Conservation (phyloP, 2,888 invertebrate genomes). For the Archaeoteleia sp. region DNA sequence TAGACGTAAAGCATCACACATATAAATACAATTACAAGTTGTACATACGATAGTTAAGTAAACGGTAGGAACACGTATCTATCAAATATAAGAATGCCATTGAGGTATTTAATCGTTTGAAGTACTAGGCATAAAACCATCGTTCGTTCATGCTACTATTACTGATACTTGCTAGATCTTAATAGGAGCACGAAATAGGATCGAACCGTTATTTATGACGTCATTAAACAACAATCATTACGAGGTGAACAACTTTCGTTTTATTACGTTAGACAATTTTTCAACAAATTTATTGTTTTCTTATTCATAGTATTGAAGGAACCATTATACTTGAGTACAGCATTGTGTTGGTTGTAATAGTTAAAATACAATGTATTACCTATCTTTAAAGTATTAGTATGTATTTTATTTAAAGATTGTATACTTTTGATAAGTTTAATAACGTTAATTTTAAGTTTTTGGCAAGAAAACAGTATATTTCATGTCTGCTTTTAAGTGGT, state of each 20-base stretch:
- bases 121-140: conserved; percentile 31
- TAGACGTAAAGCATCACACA: conserved; percentile 40
- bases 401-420: too few relatives aligned
- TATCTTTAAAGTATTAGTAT: too few relatives aligned
- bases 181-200: conserved; percentile 39
- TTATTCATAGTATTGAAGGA: too few relatives aligned
- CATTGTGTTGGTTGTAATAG: too few relatives aligned
- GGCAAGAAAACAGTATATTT: too few relatives aligned
- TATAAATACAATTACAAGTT: conserved; percentile 31
- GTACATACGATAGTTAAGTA: conserved; percentile 42
- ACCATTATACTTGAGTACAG: too few relatives aligned
- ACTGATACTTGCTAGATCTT: conserved; percentile 20
- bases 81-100: conserved; percentile 47
- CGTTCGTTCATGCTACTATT: conserved; percentile 45
- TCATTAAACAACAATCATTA: conserved; percentile 49
- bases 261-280: conserved; percentile 7
- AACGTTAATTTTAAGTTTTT: too few relatives aligned
- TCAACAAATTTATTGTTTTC: too few relatives aligned
- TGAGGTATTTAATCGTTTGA: conserved; percentile 41
- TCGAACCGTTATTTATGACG: conserved; percentile 47
- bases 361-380: too few relatives aligned
- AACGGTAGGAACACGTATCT: conserved; percentile 38
- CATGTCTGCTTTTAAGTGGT: too few relatives aligned
- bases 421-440: too few relatives aligned
- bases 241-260: conserved; percentile 54